These are phyloP conservation scores for Ectropis grisescens DNA, from an alignment of 1,140 invertebrate species.

Conservation along the genomic window DNA sequence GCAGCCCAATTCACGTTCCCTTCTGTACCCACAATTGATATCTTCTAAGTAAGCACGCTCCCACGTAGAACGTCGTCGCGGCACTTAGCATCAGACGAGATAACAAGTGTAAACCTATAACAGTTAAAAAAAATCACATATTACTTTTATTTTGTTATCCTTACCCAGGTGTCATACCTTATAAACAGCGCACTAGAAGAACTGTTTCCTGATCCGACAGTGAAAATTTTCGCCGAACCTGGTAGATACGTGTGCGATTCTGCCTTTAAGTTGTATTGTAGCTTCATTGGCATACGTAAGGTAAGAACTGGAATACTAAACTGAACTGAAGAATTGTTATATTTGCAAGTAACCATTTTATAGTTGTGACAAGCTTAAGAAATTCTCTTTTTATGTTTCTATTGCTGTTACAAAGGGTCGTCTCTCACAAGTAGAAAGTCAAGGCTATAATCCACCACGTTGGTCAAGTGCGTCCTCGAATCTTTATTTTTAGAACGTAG, in stretches of 20 bases:
- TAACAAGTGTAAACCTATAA: too few species aligned
- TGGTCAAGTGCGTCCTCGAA: too few species aligned
- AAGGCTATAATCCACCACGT: too few species aligned
- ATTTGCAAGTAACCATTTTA: not conserved
- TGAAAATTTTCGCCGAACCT: slow-evolving; percentile 21
- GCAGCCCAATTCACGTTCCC: too few species aligned
- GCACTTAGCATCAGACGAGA: too few species aligned
- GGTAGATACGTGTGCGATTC: slow-evolving; percentile 29
- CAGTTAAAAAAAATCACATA: too few species aligned
- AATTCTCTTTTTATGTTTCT: not conserved
- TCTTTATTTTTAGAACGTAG: too few species aligned
- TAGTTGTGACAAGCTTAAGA: not conserved
- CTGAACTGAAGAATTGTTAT: not conserved
- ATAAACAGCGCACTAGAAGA: slow-evolving; percentile 26
- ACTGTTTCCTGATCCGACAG: slow-evolving; percentile 18
- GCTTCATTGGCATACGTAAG: slow-evolving; percentile 21
- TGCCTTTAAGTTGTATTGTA: slow-evolving; percentile 21
- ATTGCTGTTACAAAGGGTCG: not conserved
- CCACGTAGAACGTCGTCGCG: too few species aligned
- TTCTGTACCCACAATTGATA: too few species aligned
- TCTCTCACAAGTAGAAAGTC: not conserved
- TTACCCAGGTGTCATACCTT: slow-evolving; percentile 15
- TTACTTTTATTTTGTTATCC: slow-evolving; percentile 1
- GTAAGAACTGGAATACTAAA: slow-evolving; percentile 11
- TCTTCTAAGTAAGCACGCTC: too few species aligned